Evolutionary conservation across 2,797 vertebrate genomes (phyloP), one percentile per base, ranked within the genome.

Genomic region (Peromyscus aztecus): DNA sequence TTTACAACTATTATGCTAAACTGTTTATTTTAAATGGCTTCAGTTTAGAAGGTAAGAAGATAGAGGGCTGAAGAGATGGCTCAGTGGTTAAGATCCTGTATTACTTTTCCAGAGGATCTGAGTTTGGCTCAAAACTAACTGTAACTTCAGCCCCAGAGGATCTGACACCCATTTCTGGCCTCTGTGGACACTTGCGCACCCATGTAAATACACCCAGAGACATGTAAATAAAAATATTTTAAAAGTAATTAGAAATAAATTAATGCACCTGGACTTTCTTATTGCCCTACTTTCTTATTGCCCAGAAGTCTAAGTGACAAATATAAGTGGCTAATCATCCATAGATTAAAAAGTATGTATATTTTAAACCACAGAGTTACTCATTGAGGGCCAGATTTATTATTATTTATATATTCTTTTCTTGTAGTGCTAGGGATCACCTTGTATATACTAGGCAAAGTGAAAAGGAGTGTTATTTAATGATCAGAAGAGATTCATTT

Each of bases 401-500:
- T 73, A 73, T 57, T 87, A 87, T 55, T 69, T 43, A 86, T 69
- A 67, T 67, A 67, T 52, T 87, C 65, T 73, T 73, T 75, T 88
- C n/a, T 73, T 87, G n/a, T 29, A 71, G 34, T 55, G 34, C 65
- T 87, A 86, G 84, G 49, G 23, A 87, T 34, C 27, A 67, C 31
- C 82, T 63, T 67, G 43, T 85, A 65, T 46, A 85, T 11, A 67
- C 19, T 14, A 85, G 43, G 31, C 11, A 67, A 19, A 76, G 37
- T 76, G 57, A 73, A 89, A 59, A 76, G 55, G 37, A 40, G 1
- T 49, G 2, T 23, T 63, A 89, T 61, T 77, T 77, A 83, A 57
- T 43, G 31, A 83, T 59, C 75, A 95, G 91, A 91, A 78, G 76
- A 93, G 71, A 90, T 27, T n/a, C 80, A 93, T 93, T 87, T 76